Conservation (phyloP, 2,888 invertebrate genomes). For the Ectemnius continuus region DNA sequence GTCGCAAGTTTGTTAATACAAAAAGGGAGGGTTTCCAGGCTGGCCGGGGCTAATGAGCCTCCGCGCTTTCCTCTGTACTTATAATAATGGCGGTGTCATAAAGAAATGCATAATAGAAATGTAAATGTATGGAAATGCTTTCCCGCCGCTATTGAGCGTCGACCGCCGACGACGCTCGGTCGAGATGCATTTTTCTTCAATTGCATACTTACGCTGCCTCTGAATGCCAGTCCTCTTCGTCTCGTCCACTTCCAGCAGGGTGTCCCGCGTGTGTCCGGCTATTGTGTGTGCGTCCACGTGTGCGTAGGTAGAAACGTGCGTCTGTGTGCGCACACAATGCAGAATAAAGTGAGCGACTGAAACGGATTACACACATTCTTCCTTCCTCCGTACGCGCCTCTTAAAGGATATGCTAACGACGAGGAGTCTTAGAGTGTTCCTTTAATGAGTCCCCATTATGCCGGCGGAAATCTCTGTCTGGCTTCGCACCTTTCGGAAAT, state of each 20-base stretch:
- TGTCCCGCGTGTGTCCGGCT: constrained; percentile 36
- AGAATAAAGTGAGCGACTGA: constrained; percentile 48
- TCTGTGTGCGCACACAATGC: constrained; percentile 38
- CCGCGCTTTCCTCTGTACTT: constrained; percentile 30
- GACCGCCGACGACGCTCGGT: constrained; percentile 17
- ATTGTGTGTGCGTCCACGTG: constrained; percentile 32
- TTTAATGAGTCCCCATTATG: constrained; percentile 24
- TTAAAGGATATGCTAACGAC: constrained; percentile 47
- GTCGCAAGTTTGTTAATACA: constrained; percentile 12
- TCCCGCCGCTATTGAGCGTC: constrained; percentile 55
- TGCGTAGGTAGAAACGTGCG: too few species aligned
- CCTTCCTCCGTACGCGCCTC: constrained; percentile 25
- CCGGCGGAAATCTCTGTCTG: background rate
- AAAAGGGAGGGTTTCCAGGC: constrained; percentile 9
- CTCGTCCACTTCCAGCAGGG: constrained; percentile 32
- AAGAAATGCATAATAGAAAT: constrained; percentile 68
- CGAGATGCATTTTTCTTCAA: constrained; percentile 56
- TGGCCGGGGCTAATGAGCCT: constrained; percentile 46
- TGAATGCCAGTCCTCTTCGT: constrained; percentile 34
- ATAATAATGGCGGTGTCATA: constrained; percentile 53
- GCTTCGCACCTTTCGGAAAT: constrained; percentile 3
- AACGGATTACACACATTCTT: constrained; percentile 38
- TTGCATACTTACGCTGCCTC: constrained; percentile 47
- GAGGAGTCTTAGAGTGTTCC: constrained; percentile 20
- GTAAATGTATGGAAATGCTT: constrained; percentile 72